Evolutionary conservation across 2,888 invertebrate genomes (phyloP).

Genomic region (Laspeyria flexula): DNA sequence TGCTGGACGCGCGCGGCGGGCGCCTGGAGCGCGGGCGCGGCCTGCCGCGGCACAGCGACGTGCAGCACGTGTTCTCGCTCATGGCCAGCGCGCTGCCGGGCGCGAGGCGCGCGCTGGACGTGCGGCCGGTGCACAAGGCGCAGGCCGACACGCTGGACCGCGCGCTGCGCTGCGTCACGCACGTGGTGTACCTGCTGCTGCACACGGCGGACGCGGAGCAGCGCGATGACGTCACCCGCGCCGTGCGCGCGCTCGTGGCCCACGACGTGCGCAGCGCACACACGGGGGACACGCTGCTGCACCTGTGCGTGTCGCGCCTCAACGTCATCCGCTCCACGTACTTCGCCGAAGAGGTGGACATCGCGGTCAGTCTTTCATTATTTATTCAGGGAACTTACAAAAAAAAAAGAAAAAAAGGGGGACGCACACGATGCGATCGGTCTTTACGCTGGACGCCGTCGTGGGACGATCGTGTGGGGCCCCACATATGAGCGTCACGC

Average conservation of each 20-base stretch:
- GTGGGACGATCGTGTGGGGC: too few species aligned
- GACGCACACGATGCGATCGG: too few species aligned
- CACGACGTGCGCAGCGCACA: slow-evolving; percentile 89
- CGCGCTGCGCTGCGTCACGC: slow-evolving; percentile 91
- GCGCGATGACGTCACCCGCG: slow-evolving; percentile 81
- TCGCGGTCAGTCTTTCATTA: slow-evolving; percentile 69
- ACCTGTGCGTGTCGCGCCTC: slow-evolving; percentile 92
- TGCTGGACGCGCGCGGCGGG: slow-evolving; percentile 90
- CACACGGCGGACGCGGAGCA: slow-evolving; percentile 80
- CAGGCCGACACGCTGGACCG: slow-evolving; percentile 94
- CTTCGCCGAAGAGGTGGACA: slow-evolving; percentile 88
- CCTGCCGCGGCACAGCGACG: slow-evolving; percentile 87
- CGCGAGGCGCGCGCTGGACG: slow-evolving; percentile 87
- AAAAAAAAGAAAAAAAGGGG: too few species aligned
- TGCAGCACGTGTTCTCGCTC: slow-evolving; percentile 87
- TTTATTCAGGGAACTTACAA: too few species aligned
- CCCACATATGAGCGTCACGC: too few species aligned
- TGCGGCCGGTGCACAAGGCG: slow-evolving; percentile 90
- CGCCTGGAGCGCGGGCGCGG: slow-evolving; percentile 78
- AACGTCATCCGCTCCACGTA: slow-evolving; percentile 92
- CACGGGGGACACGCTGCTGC: slow-evolving; percentile 93
- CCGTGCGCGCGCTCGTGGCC: slow-evolving; percentile 79
- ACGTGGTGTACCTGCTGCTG: slow-evolving; percentile 90
- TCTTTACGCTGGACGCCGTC: too few species aligned
- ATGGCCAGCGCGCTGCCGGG: slow-evolving; percentile 76